phyloP scores from a whole-genome alignment of 2,888 invertebrate genomes.

The Rhorus exstirpatorius region DNA sequence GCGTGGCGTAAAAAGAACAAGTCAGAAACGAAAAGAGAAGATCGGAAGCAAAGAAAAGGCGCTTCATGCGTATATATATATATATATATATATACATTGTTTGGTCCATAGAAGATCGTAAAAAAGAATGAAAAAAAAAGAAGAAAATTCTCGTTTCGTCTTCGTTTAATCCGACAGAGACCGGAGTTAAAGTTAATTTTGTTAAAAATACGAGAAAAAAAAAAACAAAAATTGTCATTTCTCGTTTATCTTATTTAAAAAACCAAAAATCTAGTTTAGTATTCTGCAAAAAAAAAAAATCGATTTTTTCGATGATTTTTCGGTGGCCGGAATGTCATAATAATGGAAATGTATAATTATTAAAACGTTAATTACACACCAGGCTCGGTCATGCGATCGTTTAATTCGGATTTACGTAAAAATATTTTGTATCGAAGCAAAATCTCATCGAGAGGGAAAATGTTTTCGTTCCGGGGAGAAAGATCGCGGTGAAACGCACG shows the following conservation, averaged over 20 bases:
- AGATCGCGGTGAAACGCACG: no score
- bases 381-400: no score
- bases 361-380: no score
- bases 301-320: no score
- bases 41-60: constrained; percentile 57
- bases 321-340: no score
- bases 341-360: no score
- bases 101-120: constrained; percentile 30
- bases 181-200: neutral
- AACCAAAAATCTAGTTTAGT: no score
- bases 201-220: neutral
- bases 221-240: neutral
- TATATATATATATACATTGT: constrained; percentile 2
- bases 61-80: constrained; percentile 25
- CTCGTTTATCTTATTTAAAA: neutral
- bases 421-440: no score
- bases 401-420: no score
- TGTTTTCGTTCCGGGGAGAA: no score
- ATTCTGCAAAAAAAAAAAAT: no score
- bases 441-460: no score
- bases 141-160: constrained; percentile 47
- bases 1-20: constrained; percentile 19
- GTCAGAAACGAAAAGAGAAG: constrained; percentile 40
- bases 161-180: neutral
- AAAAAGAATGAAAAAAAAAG: constrained; percentile 54